Conservation (phyloP, 2,888 invertebrate species). For the Rugalucina vietnamica region DNA sequence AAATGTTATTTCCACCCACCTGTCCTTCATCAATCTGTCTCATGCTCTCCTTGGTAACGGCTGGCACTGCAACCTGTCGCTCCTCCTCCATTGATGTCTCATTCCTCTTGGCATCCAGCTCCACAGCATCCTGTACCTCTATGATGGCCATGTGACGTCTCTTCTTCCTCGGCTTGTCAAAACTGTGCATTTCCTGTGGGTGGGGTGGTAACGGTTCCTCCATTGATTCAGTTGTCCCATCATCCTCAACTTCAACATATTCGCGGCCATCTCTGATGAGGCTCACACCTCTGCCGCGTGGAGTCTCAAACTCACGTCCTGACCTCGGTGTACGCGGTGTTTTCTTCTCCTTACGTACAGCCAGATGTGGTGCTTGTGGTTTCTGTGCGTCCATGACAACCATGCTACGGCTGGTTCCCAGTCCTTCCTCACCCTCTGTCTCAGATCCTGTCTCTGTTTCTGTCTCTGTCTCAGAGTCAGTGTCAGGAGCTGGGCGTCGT, state of each 20-base stretch:
- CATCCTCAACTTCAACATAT: slow-evolving; percentile 60
- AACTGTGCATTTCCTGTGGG: slow-evolving; percentile 17
- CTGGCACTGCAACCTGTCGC: slow-evolving; percentile 72
- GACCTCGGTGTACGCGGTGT: slow-evolving; percentile 55
- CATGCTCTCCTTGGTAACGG: slow-evolving; percentile 57
- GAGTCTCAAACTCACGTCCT: slow-evolving; percentile 50
- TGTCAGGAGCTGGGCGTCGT: slow-evolving; percentile 31
- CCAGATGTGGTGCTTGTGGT: slow-evolving; percentile 56
- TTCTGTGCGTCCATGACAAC: slow-evolving; percentile 71
- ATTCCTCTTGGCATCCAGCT: slow-evolving; percentile 66
- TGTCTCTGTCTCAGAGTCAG: slow-evolving; percentile 51
- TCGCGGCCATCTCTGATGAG: slow-evolving; percentile 53
- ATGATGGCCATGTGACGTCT: slow-evolving; percentile 70
- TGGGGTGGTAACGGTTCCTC: not conserved
- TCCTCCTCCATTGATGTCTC: slow-evolving; percentile 66
- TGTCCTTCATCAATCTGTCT: slow-evolving; percentile 75
- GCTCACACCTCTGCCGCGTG: slow-evolving; percentile 47
- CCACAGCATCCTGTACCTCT: slow-evolving; percentile 75
- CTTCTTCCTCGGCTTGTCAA: slow-evolving; percentile 49
- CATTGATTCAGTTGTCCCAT: slow-evolving; percentile 22
- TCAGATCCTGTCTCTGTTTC: slow-evolving; percentile 62
- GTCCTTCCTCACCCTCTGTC: slow-evolving; percentile 62
- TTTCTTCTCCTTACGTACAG: slow-evolving; percentile 19
- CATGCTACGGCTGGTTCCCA: slow-evolving; percentile 61
- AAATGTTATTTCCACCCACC: slow-evolving; percentile 63